Percentiles rank a stretch among this genome's conserved stretches.
Evolutionary conservation across 2,888 invertebrate genomes (phyloP).

Genomic region (Cryptocephalus moraei): DNA sequence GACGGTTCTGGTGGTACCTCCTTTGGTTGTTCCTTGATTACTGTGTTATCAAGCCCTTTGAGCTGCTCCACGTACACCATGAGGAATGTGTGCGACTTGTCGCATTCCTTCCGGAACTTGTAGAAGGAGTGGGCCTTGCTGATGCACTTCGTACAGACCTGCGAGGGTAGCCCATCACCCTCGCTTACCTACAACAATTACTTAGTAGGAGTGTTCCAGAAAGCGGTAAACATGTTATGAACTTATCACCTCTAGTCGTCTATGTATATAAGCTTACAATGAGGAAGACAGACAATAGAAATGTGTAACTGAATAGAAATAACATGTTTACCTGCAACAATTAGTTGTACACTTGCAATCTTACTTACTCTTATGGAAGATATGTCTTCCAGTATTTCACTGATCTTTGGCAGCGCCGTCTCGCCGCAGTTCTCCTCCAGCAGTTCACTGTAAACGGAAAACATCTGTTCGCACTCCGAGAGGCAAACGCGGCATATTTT

Average conservation of each 20-base stretch:
- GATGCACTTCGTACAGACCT: slow-evolving; percentile 13
- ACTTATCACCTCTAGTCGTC: too few relatives aligned
- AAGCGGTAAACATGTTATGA: too few relatives aligned
- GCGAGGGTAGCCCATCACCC: slow-evolving; percentile 9
- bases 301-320: too few relatives aligned
- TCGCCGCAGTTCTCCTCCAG: slow-evolving; percentile 10
- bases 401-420: slow-evolving; percentile 9
- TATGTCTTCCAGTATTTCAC: slow-evolving; percentile 10
- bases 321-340: not conserved
- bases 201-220: not conserved
- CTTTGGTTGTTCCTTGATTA: not conserved
- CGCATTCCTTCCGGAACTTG: slow-evolving; percentile 13
- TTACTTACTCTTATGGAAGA: slow-evolving; percentile 11
- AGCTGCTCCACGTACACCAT: slow-evolving; percentile 8
- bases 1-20: not conserved
- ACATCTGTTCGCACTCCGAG: slow-evolving; percentile 11
- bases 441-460: slow-evolving; percentile 12
- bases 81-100: slow-evolving; percentile 10
- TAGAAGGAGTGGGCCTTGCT: slow-evolving; percentile 12
- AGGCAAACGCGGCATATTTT: slow-evolving; percentile 14
- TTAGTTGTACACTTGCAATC: not conserved
- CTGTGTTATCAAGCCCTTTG: not conserved
- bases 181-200: slow-evolving; percentile 8
- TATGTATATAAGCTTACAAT: too few relatives aligned
- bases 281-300: too few relatives aligned